Evolutionary conservation across 2,888 invertebrate species (phyloP).

Genomic region (Limnephilus lunatus): DNA sequence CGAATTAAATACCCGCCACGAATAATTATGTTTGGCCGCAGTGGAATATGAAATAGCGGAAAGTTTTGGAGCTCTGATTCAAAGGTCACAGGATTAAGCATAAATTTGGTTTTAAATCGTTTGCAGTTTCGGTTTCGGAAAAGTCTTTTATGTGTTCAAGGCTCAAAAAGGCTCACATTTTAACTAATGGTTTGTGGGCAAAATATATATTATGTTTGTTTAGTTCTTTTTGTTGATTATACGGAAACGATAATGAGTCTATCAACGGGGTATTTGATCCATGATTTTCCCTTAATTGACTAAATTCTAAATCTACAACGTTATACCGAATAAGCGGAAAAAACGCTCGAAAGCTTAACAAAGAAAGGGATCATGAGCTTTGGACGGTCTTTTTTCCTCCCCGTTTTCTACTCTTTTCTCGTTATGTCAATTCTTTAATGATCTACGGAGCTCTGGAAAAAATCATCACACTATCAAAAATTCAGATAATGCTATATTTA

Average conservation of each 20-base stretch:
- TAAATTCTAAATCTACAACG: not conserved
- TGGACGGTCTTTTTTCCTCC: not conserved
- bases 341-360: not conserved
- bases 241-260: not conserved
- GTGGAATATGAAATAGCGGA: not conserved
- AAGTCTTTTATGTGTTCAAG: not conserved
- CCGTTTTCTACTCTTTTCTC: no score
- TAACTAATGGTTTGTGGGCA: not conserved
- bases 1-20: slow-evolving; percentile 17
- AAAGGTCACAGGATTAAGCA: not conserved
- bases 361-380: not conserved
- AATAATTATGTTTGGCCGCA: not conserved
- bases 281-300: not conserved
- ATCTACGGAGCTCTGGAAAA: no score
- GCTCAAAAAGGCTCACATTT: not conserved
- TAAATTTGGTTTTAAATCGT: not conserved
- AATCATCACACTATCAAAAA: no score
- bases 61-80: not conserved
- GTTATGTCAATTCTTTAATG: no score
- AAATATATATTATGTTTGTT: not conserved
- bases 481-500: no score
- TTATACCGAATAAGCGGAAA: not conserved
- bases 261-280: not conserved
- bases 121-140: not conserved
- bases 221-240: not conserved